These are phyloP conservation scores for Hydropsyche tenuis DNA, from an alignment of 1,140 invertebrate genomes.

Conservation along the genomic window DNA sequence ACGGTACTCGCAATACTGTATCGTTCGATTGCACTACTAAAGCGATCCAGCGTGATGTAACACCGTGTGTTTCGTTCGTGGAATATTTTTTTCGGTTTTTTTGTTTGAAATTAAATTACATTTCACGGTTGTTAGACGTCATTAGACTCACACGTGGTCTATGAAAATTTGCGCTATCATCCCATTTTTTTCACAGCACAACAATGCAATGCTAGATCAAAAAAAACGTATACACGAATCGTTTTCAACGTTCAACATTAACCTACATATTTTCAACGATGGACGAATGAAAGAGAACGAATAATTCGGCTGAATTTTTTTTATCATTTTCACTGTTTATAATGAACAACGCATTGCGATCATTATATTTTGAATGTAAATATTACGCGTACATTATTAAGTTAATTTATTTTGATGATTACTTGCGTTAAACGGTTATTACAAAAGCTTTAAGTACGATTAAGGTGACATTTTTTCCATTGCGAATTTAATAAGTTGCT, in stretches of 20 bases:
- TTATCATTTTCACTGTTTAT: background rate
- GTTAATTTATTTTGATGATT: too few relatives aligned
- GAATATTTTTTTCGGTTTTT: too few relatives aligned
- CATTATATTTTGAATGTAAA: background rate
- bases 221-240: background rate
- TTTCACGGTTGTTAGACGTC: background rate
- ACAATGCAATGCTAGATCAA: background rate
- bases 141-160: slow-evolving; percentile 14
- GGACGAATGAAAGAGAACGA: slow-evolving; percentile 3
- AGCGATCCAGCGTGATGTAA: too few relatives aligned
- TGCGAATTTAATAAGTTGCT: too few relatives aligned
- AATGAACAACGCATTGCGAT: background rate
- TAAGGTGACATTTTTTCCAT: too few relatives aligned
- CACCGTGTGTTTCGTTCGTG: too few relatives aligned
- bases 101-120: background rate
- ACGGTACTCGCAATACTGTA: background rate
- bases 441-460: too few relatives aligned
- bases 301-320: slow-evolving; percentile 4
- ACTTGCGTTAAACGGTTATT: too few relatives aligned
- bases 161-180: slow-evolving; percentile 5
- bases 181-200: background rate
- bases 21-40: background rate
- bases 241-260: slow-evolving; percentile 16
- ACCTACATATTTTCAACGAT: slow-evolving; percentile 12
- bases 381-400: too few relatives aligned